Conservation (phyloP, 37 sponge, comb jelly and placozoan species). For the Aphrocallistes beatrix region DNA sequence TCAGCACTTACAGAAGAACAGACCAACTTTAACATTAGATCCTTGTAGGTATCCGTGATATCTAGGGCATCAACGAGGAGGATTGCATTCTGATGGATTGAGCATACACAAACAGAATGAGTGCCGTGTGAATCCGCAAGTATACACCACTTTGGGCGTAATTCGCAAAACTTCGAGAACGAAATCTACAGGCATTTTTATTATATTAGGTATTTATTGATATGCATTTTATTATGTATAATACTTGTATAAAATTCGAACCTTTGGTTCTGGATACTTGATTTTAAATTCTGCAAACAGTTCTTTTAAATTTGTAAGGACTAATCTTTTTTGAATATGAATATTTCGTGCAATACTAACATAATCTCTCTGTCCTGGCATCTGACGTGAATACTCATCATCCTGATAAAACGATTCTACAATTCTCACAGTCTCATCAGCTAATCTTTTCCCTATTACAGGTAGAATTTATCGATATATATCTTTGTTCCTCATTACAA, state of each 20-base stretch:
- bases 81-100: conserved; percentile 41
- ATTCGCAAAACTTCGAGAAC: conserved; percentile 41
- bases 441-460: not conserved
- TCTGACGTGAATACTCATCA: not conserved
- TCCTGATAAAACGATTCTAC: not conserved
- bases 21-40: not conserved
- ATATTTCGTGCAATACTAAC: conserved; percentile 21
- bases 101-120: conserved; percentile 47
- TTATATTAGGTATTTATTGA: not conserved
- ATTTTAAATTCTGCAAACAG: conserved; percentile 27
- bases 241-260: not conserved
- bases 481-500: too few species aligned
- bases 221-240: not conserved
- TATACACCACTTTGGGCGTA: conserved; percentile 35
- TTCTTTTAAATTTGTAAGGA: conserved; percentile 36
- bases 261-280: not conserved
- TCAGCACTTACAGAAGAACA: not conserved
- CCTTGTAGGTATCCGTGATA: not conserved
- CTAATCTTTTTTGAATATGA: conserved; percentile 29
- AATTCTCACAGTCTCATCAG: not conserved
- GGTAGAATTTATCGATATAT: too few species aligned
- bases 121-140: conserved; percentile 44
- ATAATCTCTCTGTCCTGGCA: conserved; percentile 37
- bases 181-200: not conserved
- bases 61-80: conserved; percentile 8